phyloP scores from a whole-genome alignment of 2,113 vertebrate genomes.

The Periophthalmus modestus region DNA sequence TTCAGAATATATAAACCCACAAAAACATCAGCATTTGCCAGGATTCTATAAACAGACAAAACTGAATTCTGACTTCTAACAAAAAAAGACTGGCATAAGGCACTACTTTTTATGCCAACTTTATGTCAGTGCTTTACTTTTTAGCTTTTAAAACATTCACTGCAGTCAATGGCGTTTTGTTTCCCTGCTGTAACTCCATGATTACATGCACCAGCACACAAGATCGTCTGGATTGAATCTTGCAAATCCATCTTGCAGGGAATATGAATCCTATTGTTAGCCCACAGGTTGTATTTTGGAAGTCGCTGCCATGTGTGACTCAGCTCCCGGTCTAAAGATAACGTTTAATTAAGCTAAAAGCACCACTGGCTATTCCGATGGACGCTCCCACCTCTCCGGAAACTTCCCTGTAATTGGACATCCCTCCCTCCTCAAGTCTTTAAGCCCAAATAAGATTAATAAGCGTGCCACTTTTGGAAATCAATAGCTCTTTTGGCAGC shows the following conservation, averaged over 20 bases:
- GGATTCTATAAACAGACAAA: constrained; percentile 22
- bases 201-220: constrained; percentile 12
- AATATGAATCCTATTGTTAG: constrained; percentile 41
- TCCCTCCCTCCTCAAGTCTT: constrained; percentile 62
- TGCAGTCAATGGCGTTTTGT: constrained; percentile 16
- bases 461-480: constrained; percentile 66
- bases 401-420: constrained; percentile 76
- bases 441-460: constrained; percentile 80
- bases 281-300: constrained; percentile 37
- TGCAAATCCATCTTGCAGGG: constrained; percentile 12
- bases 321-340: constrained; percentile 74
- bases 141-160: neutral
- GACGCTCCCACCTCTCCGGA: constrained; percentile 58
- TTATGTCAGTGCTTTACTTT: constrained; percentile 40
- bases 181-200: constrained; percentile 8
- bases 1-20: neutral
- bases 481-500: constrained; percentile 63
- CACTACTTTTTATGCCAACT: constrained; percentile 28
- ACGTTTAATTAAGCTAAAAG: constrained; percentile 89
- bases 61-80: constrained; percentile 14
- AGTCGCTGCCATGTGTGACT: constrained; percentile 62
- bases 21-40: constrained; percentile 48
- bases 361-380: constrained; percentile 80
- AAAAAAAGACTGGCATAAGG: neutral
- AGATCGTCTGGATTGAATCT: constrained; percentile 14